A percentile compares a stretch with the other conserved stretches of the same genome.
phyloP scores from a whole-genome alignment of 2,888 invertebrate genomes.

The Synanthedon myopaeformis region DNA sequence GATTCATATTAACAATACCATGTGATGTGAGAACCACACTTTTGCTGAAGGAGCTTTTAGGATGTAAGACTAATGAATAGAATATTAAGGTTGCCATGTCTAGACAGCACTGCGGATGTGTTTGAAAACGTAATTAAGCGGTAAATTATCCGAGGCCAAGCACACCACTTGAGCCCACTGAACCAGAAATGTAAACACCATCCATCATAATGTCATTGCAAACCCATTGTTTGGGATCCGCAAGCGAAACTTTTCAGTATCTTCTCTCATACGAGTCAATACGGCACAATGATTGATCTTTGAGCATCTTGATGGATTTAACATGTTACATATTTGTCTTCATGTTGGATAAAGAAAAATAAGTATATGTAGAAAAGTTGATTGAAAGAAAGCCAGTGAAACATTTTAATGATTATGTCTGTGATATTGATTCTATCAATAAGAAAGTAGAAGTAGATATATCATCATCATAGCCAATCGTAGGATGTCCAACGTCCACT shows the following conservation, averaged over 20 bases:
- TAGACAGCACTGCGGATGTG: background rate
- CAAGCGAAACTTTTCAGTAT: background rate
- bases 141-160: background rate
- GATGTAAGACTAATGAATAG: background rate
- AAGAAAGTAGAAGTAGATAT: no score
- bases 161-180: background rate
- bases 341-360: no score
- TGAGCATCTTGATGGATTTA: no score
- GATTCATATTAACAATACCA: no score
- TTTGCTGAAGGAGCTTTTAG: background rate
- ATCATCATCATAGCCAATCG: no score
- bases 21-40: background rate
- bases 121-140: background rate
- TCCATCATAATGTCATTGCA: background rate
- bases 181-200: background rate
- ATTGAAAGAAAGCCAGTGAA: no score
- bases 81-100: background rate
- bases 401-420: no score
- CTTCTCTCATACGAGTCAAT: background rate
- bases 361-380: no score
- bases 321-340: no score
- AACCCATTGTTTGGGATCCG: background rate
- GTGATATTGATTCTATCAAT: no score
- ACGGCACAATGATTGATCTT: background rate
- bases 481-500: no score